Conservation (phyloP, 2,797 vertebrate genomes). For the Myripristis jacobus region DNA sequence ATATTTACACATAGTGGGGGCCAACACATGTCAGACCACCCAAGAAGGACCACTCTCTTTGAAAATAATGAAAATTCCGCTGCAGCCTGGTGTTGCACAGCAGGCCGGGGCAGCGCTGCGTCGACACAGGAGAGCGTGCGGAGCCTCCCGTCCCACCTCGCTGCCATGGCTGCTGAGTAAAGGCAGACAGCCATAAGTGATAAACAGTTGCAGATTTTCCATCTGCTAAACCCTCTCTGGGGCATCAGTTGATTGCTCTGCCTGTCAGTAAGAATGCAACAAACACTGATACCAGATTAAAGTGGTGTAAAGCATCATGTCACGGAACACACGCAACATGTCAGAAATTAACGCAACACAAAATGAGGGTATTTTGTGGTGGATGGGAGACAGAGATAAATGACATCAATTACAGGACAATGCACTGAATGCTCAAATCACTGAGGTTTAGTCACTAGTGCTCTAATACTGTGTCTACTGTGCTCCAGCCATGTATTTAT, state of each 20-base stretch:
- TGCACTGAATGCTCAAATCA: too few relatives aligned
- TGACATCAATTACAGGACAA: too few relatives aligned
- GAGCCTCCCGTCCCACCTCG: constrained; percentile 55
- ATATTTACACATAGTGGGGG: constrained; percentile 62
- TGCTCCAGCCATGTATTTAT: too few relatives aligned
- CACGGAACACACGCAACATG: too few relatives aligned
- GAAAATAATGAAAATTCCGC: constrained; percentile 76
- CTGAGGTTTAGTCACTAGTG: too few relatives aligned
- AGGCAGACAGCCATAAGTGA: constrained; percentile 31
- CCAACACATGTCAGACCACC: constrained; percentile 74
- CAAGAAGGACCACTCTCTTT: constrained; percentile 67
- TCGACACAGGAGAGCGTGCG: constrained; percentile 33
- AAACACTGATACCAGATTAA: constrained; percentile 1
- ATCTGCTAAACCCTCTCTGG: constrained; percentile 21
- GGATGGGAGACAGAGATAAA: too few relatives aligned
- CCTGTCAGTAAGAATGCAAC: constrained; percentile 4
- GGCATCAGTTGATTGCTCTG: constrained; percentile 2
- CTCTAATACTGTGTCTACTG: too few relatives aligned
- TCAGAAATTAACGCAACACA: background rate
- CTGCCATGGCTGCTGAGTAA: constrained; percentile 33
- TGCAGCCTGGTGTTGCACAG: constrained; percentile 64
- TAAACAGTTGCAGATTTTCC: constrained; percentile 40
- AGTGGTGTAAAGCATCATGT: too few relatives aligned
- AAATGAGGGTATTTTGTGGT: background rate
- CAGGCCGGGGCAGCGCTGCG: constrained; percentile 51